Conservation (phyloP, 2,888 invertebrate species). For the Anthoptus insignis region DNA sequence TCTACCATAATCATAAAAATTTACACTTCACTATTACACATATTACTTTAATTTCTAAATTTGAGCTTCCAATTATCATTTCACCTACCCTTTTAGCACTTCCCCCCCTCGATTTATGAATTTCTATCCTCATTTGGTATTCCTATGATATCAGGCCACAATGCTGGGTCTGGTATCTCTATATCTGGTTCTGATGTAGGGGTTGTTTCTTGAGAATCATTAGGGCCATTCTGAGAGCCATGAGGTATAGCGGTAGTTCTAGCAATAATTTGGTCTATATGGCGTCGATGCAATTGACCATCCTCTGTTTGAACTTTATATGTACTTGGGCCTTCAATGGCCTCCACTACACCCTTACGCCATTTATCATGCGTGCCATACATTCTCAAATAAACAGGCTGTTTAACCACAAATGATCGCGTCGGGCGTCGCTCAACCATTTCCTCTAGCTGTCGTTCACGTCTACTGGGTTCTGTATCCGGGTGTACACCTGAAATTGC, state of each 20-base stretch:
- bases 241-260: not conserved
- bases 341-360: not conserved
- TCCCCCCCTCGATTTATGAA: too few species aligned
- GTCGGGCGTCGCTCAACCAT: not conserved
- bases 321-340: conserved; percentile 9
- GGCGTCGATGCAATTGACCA: conserved; percentile 19
- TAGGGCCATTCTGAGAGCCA: not conserved
- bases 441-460: not conserved
- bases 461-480: conserved; percentile 14
- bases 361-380: not conserved
- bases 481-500: conserved; percentile 14
- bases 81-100: not conserved
- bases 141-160: not conserved
- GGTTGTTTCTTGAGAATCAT: not conserved
- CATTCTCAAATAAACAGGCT: not conserved
- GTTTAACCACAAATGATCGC: not conserved
- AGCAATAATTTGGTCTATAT: conserved; percentile 23
- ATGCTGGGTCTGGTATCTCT: not conserved
- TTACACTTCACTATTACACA: not conserved
- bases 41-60: not conserved
- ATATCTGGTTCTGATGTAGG: not conserved
- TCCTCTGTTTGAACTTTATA: conserved; percentile 17
- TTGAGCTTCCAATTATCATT: not conserved
- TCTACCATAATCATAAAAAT: not conserved
- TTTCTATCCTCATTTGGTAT: not conserved